A percentile compares a stretch with the other conserved stretches of the same genome.
These are phyloP conservation scores for Colius striatus DNA, from an alignment of 2,113 vertebrate genomes.

Conservation along the genomic window DNA sequence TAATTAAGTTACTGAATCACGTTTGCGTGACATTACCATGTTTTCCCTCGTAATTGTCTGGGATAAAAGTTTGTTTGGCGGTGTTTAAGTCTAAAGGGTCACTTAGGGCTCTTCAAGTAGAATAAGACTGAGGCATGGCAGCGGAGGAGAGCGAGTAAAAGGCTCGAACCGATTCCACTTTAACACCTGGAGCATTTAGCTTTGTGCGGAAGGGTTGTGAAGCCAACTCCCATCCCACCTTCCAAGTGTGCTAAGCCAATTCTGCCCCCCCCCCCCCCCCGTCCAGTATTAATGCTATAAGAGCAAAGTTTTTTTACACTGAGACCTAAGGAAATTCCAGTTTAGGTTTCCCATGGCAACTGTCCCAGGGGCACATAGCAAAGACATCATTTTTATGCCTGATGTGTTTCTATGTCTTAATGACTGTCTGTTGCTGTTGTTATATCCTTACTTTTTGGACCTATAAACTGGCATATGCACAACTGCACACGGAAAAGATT, in stretches of 20 bases:
- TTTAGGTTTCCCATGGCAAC: neutral
- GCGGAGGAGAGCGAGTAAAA: neutral
- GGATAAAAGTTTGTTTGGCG: slow-evolving; percentile 8
- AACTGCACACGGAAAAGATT: accelerated
- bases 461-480: accelerated
- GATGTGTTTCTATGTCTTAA: neutral
- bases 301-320: neutral
- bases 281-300: accelerated
- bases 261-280: no score
- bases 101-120: neutral
- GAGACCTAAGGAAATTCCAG: neutral
- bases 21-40: neutral
- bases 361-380: neutral
- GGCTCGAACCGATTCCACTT: accelerated
- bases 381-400: neutral
- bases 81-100: slow-evolving; percentile 8
- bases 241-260: neutral
- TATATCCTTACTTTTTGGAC: neutral
- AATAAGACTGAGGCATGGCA: neutral
- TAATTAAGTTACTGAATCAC: slow-evolving; percentile 21
- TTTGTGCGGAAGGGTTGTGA: neutral
- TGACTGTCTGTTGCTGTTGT: neutral
- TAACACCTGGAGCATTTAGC: neutral
- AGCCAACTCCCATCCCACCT: neutral
- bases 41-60: neutral